Conservation (phyloP, 1,140 invertebrate genomes). For the Eueides isabella region DNA sequence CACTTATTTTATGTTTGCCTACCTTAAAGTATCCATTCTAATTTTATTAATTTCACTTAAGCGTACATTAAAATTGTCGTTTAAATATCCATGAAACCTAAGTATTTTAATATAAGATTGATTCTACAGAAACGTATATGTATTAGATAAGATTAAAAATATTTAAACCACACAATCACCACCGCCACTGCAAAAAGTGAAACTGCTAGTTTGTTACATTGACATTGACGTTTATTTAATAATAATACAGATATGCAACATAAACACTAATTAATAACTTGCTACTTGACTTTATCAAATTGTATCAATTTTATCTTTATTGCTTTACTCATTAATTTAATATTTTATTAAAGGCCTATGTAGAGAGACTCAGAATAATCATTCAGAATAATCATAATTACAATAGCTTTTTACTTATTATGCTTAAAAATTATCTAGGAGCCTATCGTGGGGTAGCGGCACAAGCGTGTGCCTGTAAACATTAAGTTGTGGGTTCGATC, state of each 20-base stretch:
- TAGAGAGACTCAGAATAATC: too few species aligned
- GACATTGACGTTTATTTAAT: slow-evolving; percentile 3
- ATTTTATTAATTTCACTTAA: not conserved
- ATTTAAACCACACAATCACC: slow-evolving; percentile 22
- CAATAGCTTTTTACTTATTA: too few species aligned
- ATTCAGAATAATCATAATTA: too few species aligned
- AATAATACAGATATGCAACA: not conserved
- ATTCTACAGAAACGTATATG: not conserved
- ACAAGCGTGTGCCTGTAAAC: too few species aligned
- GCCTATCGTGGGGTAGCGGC: too few species aligned
- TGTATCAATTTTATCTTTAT: not conserved
- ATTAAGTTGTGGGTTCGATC: too few species aligned
- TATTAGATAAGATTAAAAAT: slow-evolving; percentile 41
- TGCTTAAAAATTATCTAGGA: too few species aligned
- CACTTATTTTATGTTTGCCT: slow-evolving; percentile 20
- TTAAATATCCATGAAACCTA: not conserved
- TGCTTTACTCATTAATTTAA: too few species aligned
- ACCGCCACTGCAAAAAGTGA: slow-evolving; percentile 15
- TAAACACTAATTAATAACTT: too few species aligned
- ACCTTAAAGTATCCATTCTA: slow-evolving; percentile 68
- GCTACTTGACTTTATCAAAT: not conserved
- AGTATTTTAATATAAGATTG: not conserved
- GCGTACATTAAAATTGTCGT: not conserved
- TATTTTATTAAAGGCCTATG: too few species aligned
- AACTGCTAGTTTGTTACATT: not conserved